Percentiles rank a stretch among this genome's conserved stretches.
phyloP scores from a whole-genome alignment of 2,113 vertebrate species.

The Dipodomys spectabilis region DNA sequence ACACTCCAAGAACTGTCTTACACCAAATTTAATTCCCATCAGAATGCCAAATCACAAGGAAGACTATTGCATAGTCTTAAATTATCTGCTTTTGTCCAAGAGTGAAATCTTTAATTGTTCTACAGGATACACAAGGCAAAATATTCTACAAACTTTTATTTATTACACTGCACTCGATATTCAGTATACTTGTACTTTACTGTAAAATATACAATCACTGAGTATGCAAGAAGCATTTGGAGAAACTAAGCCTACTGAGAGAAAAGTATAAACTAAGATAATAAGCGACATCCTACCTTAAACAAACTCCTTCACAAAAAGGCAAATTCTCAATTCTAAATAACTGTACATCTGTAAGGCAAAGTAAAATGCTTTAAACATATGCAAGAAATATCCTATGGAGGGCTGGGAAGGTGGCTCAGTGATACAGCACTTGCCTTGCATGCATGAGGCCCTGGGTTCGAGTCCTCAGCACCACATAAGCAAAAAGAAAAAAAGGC shows the following conservation, averaged over 20 bases:
- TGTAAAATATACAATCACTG: constrained; percentile 56
- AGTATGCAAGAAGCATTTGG: constrained; percentile 10
- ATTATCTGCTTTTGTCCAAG: constrained; percentile 36
- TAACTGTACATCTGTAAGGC: constrained; percentile 31
- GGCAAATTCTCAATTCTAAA: constrained; percentile 50
- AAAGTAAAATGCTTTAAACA: constrained; percentile 40
- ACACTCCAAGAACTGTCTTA: constrained; percentile 64
- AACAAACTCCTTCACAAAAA: constrained; percentile 56
- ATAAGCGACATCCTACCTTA: constrained; percentile 28
- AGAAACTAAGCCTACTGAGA: constrained; percentile 32
- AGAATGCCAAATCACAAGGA: constrained; percentile 45
- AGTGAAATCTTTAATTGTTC: constrained; percentile 15
- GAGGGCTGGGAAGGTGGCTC: not conserved
- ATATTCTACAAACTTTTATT: constrained; percentile 47
- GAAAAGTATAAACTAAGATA: constrained; percentile 50
- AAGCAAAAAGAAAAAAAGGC: too few species aligned
- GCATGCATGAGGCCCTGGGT: too few species aligned
- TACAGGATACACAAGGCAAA: constrained; percentile 19
- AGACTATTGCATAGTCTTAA: constrained; percentile 17
- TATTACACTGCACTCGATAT: constrained; percentile 43
- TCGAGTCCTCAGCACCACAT: too few species aligned
- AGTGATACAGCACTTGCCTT: too few species aligned
- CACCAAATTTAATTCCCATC: constrained; percentile 38
- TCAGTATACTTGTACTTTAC: constrained; percentile 41
- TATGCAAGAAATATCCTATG: not conserved